phyloP scores from a whole-genome alignment of 2,113 vertebrate species.

The Herpailurus yagouaroundi region DNA sequence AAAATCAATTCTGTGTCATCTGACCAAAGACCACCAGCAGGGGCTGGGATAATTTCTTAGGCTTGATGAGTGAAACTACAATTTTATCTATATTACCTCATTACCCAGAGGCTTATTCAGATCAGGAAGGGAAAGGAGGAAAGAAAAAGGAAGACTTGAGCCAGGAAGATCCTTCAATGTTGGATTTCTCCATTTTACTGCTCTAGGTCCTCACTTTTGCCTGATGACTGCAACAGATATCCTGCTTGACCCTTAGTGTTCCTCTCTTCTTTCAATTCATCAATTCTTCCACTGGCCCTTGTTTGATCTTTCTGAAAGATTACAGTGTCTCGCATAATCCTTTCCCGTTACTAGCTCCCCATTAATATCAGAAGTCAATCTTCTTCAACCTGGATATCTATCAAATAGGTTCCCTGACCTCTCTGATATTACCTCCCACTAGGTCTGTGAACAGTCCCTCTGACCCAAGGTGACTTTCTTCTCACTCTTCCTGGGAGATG shows the following conservation, averaged over 20 bases:
- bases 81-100: not conserved
- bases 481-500: not conserved
- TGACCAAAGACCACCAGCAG: not conserved
- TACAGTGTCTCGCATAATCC: too few species aligned
- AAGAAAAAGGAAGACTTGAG: not conserved
- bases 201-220: not conserved
- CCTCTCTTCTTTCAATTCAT: not conserved
- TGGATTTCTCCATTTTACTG: not conserved
- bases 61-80: not conserved
- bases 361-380: not conserved
- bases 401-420: not conserved
- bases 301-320: not conserved
- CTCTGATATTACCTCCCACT: not conserved
- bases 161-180: not conserved
- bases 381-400: not conserved
- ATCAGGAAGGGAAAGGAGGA: not conserved
- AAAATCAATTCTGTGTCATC: not conserved
- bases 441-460: not conserved
- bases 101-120: not conserved
- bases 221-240: not conserved
- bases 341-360: not conserved
- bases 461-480: not conserved
- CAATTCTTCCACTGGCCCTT: not conserved
- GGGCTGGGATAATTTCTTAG: not conserved
- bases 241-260: not conserved